A percentile compares a stretch with the other conserved stretches of the same genome.
Conservation (phyloP, 1,140 invertebrate genomes). For the Drosophila serrata region DNA sequence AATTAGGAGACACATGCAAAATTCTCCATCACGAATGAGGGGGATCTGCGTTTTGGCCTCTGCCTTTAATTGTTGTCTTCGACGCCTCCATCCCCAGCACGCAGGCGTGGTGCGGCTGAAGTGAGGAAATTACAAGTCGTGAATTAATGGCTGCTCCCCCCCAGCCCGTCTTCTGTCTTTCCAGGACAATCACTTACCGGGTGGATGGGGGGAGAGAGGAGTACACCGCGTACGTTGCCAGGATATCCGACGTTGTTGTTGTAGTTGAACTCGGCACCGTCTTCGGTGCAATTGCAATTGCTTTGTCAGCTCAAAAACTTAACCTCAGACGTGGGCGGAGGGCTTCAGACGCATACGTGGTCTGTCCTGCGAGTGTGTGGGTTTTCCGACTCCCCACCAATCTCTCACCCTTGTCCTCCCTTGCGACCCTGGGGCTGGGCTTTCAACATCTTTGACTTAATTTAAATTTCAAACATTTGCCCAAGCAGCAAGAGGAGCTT, state of each 20-base stretch:
- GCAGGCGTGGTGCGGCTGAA: conserved; percentile 59
- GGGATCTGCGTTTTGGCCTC: conserved; percentile 9
- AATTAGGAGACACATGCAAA: conserved; percentile 81
- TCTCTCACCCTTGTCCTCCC: neutral
- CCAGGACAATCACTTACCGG: conserved; percentile 12
- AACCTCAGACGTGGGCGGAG: conserved; percentile 68
- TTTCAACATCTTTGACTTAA: conserved; percentile 50
- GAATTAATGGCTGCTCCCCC: conserved; percentile 71
- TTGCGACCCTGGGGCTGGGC: neutral
- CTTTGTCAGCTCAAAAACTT: conserved; percentile 83
- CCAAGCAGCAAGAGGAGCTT: conserved; percentile 3
- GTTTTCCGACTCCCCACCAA: conserved; percentile 49
- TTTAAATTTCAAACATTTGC: conserved; percentile 78
- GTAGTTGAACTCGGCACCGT: conserved; percentile 53
- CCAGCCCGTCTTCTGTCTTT: neutral
- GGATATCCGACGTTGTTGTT: conserved; percentile 77
- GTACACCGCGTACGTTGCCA: conserved; percentile 73
- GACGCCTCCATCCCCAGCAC: conserved; percentile 14
- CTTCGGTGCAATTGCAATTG: conserved; percentile 75
- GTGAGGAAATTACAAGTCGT: conserved; percentile 84
- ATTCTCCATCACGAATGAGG: conserved; percentile 28
- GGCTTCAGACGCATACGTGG: conserved; percentile 41
- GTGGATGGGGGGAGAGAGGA: conserved; percentile 35
- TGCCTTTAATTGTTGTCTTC: conserved; percentile 71
- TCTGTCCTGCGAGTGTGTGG: conserved; percentile 40